A percentile compares a stretch with the other conserved stretches of the same genome.
Conservation (phyloP, 53 echinoderm and acorn worm genomes). For the Paracentrotus lividus region DNA sequence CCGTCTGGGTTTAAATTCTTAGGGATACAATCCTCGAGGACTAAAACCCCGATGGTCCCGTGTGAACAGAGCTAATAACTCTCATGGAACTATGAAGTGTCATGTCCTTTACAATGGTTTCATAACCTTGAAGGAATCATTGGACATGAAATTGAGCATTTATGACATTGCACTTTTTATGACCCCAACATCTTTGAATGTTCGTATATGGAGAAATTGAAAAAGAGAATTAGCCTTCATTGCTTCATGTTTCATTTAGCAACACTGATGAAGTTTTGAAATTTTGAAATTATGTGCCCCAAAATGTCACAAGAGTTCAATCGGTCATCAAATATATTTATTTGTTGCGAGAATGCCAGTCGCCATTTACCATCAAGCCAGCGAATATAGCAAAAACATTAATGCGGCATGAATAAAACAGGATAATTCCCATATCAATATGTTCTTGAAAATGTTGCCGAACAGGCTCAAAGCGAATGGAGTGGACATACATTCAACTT, state of each 20-base stretch:
- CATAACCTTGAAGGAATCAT: not conserved
- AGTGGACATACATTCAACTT: no score
- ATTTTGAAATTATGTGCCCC: not conserved
- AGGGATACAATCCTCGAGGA: no score
- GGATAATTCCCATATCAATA: no score
- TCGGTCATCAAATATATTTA: not conserved
- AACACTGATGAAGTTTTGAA: not conserved
- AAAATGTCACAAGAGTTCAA: not conserved
- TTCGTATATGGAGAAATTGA: not conserved
- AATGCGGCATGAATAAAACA: not conserved
- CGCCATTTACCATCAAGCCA: not conserved
- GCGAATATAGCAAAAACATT: not conserved
- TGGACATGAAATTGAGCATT: not conserved
- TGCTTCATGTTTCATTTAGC: not conserved
- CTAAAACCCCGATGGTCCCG: no score
- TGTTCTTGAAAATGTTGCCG: no score
- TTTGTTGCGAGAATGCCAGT: not conserved
- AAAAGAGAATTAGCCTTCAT: slow-evolving; percentile 1
- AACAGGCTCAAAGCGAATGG: no score
- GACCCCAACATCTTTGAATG: not conserved
- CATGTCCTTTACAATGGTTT: not conserved
- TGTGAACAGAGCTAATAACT: no score
- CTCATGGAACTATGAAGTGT: not conserved
- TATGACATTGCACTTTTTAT: not conserved
- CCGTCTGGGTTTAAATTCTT: no score